These are phyloP conservation scores for Orientallactaga bullata DNA, from an alignment of 2,113 vertebrate genomes.

Conservation along the genomic window DNA sequence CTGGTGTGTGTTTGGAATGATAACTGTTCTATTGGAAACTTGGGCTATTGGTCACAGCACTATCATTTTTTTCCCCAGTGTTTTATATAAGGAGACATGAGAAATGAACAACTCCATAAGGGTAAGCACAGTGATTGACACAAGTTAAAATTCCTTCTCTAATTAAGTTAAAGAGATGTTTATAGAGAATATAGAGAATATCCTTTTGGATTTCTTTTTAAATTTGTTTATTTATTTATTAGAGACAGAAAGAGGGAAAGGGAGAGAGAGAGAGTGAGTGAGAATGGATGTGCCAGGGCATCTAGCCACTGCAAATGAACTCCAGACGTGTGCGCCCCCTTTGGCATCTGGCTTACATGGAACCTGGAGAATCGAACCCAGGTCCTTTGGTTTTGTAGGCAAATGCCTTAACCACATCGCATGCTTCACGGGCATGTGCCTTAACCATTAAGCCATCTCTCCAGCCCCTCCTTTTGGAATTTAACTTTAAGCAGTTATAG, in stretches of 20 bases:
- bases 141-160: background rate
- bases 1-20: background rate
- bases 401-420: too few relatives aligned
- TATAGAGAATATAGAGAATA: background rate
- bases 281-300: too few relatives aligned
- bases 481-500: background rate
- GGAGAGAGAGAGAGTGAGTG: too few relatives aligned
- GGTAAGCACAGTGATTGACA: background rate
- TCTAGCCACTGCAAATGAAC: too few relatives aligned
- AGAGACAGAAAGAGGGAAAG: too few relatives aligned
- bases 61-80: background rate
- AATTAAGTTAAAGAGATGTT: background rate
- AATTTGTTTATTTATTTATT: too few relatives aligned
- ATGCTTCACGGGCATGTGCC: too few relatives aligned
- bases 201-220: background rate
- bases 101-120: background rate
- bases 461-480: background rate
- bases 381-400: too few relatives aligned
- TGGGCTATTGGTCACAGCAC: background rate
- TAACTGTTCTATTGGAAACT: background rate
- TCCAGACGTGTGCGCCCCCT: too few relatives aligned
- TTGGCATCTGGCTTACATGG: too few relatives aligned
- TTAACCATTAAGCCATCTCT: too few relatives aligned
- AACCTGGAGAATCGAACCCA: too few relatives aligned
- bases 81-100: background rate